Conservation (phyloP, 2,888 invertebrate species). For the Mimumesa dahlbomi region DNA sequence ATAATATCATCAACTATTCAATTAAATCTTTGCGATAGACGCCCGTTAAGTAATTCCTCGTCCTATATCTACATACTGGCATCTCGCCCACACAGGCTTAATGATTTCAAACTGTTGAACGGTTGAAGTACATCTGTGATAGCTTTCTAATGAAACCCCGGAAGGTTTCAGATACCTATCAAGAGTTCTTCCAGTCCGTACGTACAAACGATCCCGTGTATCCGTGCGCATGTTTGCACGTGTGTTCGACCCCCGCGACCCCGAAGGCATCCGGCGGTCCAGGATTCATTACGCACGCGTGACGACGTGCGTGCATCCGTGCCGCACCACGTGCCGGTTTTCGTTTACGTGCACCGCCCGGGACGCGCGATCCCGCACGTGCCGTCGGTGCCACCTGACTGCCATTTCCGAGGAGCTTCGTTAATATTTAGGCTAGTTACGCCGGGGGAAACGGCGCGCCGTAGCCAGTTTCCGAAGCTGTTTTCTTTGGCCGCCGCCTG, state of each 20-base stretch:
- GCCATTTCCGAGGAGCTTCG: conserved; percentile 46
- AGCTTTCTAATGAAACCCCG: too few species aligned
- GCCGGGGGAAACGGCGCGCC: conserved; percentile 9
- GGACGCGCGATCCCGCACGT: conserved; percentile 32
- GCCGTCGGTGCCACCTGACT: conserved; percentile 43
- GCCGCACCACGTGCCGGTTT: conserved; percentile 31
- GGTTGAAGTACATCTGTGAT: too few species aligned
- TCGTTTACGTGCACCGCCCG: neutral
- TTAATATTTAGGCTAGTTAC: conserved; percentile 43
- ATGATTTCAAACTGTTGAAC: too few species aligned
- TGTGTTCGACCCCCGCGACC: conserved; percentile 39
- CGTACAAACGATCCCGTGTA: conserved; percentile 1
- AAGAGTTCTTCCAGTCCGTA: too few species aligned
- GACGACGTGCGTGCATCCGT: conserved; percentile 43
- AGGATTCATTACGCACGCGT: conserved; percentile 65
- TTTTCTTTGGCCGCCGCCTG: conserved; percentile 32
- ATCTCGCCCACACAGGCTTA: too few species aligned
- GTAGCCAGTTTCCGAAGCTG: conserved; percentile 7
- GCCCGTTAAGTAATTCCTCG: too few species aligned
- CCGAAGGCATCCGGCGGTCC: conserved; percentile 57
- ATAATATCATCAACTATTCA: too few species aligned
- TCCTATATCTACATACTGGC: too few species aligned
- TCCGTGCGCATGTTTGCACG: conserved; percentile 20
- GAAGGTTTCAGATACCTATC: too few species aligned
- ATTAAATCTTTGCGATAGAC: too few species aligned